Percentiles rank a stretch among this genome's conserved stretches.
Conservation (phyloP, 1,140 invertebrate genomes). For the Druon quercuslanigerum region DNA sequence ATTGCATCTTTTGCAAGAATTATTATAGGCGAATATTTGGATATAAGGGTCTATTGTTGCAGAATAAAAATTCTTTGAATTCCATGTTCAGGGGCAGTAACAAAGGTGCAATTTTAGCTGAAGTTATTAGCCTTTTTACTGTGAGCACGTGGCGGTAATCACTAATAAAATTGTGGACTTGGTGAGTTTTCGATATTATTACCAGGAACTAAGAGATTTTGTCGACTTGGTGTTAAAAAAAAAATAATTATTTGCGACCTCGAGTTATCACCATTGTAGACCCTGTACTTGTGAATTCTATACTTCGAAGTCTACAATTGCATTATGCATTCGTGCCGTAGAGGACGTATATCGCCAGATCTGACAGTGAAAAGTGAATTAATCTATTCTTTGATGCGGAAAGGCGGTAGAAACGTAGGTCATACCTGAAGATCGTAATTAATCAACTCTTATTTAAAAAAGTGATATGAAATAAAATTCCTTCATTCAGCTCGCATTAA, state of each 20-base stretch:
- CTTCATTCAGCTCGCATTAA: neutral
- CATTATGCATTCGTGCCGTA: constrained; percentile 24
- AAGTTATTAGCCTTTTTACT: constrained; percentile 13
- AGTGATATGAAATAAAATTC: neutral
- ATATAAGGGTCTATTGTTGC: neutral
- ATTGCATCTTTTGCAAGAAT: too few relatives aligned
- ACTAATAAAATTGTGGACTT: neutral
- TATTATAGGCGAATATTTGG: neutral
- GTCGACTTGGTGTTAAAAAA: neutral
- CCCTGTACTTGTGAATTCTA: constrained; percentile 16
- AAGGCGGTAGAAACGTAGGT: constrained; percentile 5
- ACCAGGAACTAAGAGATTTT: neutral
- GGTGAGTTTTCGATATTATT: constrained; percentile 3
- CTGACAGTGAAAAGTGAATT: constrained; percentile 19
- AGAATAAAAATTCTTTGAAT: neutral
- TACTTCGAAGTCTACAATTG: constrained; percentile 23
- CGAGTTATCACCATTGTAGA: constrained; percentile 8
- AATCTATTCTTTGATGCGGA: constrained; percentile 14
- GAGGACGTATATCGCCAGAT: constrained; percentile 12
- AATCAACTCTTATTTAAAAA: neutral
- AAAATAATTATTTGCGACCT: neutral
- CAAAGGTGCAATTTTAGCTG: neutral
- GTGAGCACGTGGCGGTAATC: constrained; percentile 1
- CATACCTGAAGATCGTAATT: neutral
- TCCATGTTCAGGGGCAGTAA: neutral